These are phyloP conservation scores for Nudaria mundana DNA, from an alignment of 2,888 invertebrate genomes.

Conservation along the genomic window DNA sequence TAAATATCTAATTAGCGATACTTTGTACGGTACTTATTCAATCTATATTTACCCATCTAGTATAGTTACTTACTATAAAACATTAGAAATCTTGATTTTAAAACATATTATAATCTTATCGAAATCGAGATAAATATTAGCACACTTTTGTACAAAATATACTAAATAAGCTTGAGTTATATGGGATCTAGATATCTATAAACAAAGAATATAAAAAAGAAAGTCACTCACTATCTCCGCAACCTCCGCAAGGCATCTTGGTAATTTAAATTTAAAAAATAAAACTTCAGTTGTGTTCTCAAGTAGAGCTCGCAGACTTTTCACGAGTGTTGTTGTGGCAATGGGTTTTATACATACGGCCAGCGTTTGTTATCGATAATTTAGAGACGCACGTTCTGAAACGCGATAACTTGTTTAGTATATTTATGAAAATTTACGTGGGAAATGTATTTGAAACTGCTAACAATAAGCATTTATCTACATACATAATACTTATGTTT, in stretches of 20 bases:
- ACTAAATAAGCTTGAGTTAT: no score
- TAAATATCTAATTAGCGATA: no score
- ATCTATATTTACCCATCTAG: no score
- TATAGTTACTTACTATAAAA: no score
- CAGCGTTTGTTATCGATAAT: conserved; percentile 22
- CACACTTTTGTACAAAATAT: no score
- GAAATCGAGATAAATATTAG: no score
- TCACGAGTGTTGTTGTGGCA: conserved; percentile 16
- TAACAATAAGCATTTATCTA: no score
- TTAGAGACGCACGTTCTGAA: conserved; percentile 24
- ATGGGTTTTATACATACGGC: conserved; percentile 18
- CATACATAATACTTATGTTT: no score
- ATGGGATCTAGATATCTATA: no score
- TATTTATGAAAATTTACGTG: background rate
- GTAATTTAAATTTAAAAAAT: conserved; percentile 14
- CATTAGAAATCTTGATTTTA: no score
- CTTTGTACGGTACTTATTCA: no score
- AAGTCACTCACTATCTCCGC: conserved; percentile 64
- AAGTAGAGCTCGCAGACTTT: conserved; percentile 23
- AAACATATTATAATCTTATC: no score
- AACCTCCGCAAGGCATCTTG: conserved; percentile 74
- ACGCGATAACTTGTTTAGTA: conserved; percentile 19
- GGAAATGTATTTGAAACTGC: conserved; percentile 13
- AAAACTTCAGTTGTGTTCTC: conserved; percentile 15
- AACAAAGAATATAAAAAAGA: conserved; percentile 13